These are phyloP conservation scores for Hephaestus fuliginosus DNA, from an alignment of 2,797 vertebrate genomes.

Conservation along the genomic window DNA sequence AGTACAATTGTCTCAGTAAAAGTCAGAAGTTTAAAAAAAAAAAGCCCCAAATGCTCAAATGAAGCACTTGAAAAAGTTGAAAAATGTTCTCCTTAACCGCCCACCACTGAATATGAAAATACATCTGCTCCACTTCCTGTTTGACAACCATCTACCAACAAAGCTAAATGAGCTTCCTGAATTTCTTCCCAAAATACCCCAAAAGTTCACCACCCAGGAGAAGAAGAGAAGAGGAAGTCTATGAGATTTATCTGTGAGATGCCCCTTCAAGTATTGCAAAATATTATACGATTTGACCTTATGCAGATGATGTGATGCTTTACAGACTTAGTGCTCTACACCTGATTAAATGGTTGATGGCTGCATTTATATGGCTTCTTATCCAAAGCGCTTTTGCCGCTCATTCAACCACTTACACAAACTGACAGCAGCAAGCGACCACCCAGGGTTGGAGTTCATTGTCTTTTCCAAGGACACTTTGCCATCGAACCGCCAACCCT, in stretches of 20 bases:
- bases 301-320: conserved; percentile 2
- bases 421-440: background rate
- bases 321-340: background rate
- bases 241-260: background rate
- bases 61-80: too few relatives aligned
- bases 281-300: too few relatives aligned
- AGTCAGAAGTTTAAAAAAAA: too few relatives aligned
- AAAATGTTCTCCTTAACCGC: too few relatives aligned
- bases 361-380: background rate
- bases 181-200: background rate
- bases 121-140: background rate
- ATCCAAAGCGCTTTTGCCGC: background rate
- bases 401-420: background rate
- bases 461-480: too few relatives aligned
- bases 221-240: background rate
- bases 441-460: background rate
- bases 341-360: background rate
- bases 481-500: background rate
- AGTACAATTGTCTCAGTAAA: too few relatives aligned
- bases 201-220: background rate
- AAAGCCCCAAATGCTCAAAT: too few relatives aligned
- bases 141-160: background rate
- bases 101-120: too few relatives aligned
- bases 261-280: background rate
- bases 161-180: background rate